Evolutionary conservation across 2,888 invertebrate genomes (phyloP).

Genomic region (Drosophila flavopinicola): DNA sequence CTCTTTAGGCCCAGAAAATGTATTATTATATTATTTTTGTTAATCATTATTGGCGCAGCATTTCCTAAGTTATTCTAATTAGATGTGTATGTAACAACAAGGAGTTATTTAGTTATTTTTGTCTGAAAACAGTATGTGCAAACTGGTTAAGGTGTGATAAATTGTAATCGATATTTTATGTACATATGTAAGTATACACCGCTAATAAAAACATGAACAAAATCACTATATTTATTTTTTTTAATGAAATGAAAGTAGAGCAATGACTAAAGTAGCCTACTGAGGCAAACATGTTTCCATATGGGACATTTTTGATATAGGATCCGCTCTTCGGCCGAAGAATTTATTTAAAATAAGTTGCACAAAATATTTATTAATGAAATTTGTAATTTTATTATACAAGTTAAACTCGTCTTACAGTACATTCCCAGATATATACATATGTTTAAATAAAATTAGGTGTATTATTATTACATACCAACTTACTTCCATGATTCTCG

Average conservation of each 20-base stretch:
- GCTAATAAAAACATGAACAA: constrained; percentile 39
- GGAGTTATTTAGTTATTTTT: constrained; percentile 25
- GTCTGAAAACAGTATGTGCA: constrained; percentile 37
- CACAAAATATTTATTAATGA: no score
- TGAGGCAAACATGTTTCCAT: no score
- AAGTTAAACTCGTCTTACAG: constrained; percentile 7
- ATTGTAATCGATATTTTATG: constrained; percentile 56
- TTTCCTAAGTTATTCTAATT: constrained; percentile 10
- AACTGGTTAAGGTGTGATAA: constrained; percentile 71
- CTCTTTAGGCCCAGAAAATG: constrained; percentile 19
- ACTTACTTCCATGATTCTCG: constrained; percentile 8
- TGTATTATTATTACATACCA: constrained; percentile 5
- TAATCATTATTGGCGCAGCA: constrained; percentile 14
- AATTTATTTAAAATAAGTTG: no score
- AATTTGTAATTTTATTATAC: constrained; percentile 11
- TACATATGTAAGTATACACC: constrained; percentile 42
- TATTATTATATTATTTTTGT: constrained; percentile 40
- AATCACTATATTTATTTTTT: background rate
- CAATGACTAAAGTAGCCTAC: no score
- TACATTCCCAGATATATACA: constrained; percentile 7
- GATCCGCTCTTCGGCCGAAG: no score
- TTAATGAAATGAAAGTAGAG: background rate
- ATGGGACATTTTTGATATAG: no score
- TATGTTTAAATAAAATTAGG: background rate
- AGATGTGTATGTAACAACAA: constrained; percentile 20